A percentile compares a stretch with the other conserved stretches of the same genome.
These are phyloP conservation scores for Triplophysa yarkandensis DNA, from an alignment of 2,797 vertebrate genomes.

Conservation along the genomic window DNA sequence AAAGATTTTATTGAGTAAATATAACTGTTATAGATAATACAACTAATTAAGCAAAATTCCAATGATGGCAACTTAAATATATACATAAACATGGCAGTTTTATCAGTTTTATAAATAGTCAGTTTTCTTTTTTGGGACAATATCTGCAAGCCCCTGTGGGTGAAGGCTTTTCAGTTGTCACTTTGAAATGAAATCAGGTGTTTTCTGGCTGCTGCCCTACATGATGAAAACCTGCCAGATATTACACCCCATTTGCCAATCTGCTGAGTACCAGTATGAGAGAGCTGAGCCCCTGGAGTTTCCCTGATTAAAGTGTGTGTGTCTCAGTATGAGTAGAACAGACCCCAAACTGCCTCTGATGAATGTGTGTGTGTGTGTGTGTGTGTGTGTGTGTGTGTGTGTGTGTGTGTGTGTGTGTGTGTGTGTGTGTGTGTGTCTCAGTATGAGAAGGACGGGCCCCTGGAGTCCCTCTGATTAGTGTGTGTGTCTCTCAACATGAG, in stretches of 20 bases:
- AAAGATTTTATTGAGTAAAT: too few species aligned
- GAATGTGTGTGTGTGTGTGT: background rate
- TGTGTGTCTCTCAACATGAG: background rate
- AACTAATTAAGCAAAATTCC: too few species aligned
- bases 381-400: constrained; percentile 1
- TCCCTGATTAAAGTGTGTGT: constrained; percentile 21
- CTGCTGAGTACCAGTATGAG: constrained; percentile 5
- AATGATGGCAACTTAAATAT: too few species aligned
- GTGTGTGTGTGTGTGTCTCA: constrained; percentile 3
- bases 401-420: background rate
- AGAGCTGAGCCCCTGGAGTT: constrained; percentile 13
- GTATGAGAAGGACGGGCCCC: background rate
- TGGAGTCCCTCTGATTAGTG: constrained; percentile 16
- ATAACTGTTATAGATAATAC: too few species aligned
- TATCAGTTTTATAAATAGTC: background rate
- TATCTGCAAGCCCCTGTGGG: background rate
- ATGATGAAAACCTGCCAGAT: constrained; percentile 21
- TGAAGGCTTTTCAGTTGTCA: constrained; percentile 20
- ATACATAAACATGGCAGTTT: too few species aligned
- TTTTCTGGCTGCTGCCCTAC: background rate
- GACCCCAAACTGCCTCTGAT: background rate
- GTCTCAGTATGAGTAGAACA: background rate
- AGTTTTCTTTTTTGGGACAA: background rate
- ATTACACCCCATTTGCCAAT: constrained; percentile 22
- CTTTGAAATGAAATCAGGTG: constrained; percentile 30